Conservation (phyloP, 2,888 invertebrate species). For the Cancer borealis region DNA sequence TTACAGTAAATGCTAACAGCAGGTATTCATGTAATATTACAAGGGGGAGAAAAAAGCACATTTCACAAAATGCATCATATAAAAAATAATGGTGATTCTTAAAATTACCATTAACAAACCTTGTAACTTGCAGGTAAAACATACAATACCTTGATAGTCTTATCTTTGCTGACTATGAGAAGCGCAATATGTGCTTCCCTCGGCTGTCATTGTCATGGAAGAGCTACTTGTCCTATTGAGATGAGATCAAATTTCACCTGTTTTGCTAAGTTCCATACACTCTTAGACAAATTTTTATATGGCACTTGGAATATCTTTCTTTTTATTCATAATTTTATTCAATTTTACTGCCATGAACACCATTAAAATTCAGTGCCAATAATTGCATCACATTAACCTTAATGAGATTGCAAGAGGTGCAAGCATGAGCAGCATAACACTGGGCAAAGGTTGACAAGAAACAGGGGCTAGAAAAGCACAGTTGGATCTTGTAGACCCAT, state of each 20-base stretch:
- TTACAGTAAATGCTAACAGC: constrained; percentile 58
- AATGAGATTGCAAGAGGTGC: constrained; percentile 66
- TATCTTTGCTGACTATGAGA: constrained; percentile 40
- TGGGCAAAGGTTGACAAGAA: constrained; percentile 64
- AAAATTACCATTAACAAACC: constrained; percentile 53
- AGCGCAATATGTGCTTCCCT: constrained; percentile 7
- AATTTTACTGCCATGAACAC: constrained; percentile 8
- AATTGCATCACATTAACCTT: constrained; percentile 55
- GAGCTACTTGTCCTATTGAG: constrained; percentile 58
- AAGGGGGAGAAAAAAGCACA: constrained; percentile 35
- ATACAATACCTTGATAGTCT: constrained; percentile 50
- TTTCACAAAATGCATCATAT: constrained; percentile 38
- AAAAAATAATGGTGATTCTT: constrained; percentile 40
- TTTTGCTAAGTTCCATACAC: constrained; percentile 57
- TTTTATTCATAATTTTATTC: constrained; percentile 21
- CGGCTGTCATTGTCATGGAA: constrained; percentile 70
- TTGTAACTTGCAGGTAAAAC: constrained; percentile 53
- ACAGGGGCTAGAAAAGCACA: constrained; percentile 75
- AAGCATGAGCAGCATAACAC: constrained; percentile 63
- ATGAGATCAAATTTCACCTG: constrained; percentile 73
- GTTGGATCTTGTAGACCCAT: constrained; percentile 64
- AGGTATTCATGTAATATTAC: constrained; percentile 48
- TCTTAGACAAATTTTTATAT: constrained; percentile 64
- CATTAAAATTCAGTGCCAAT: constrained; percentile 58
- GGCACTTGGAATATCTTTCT: constrained; percentile 61